Conservation (phyloP, 2,113 vertebrate species). For the Apus apus region DNA sequence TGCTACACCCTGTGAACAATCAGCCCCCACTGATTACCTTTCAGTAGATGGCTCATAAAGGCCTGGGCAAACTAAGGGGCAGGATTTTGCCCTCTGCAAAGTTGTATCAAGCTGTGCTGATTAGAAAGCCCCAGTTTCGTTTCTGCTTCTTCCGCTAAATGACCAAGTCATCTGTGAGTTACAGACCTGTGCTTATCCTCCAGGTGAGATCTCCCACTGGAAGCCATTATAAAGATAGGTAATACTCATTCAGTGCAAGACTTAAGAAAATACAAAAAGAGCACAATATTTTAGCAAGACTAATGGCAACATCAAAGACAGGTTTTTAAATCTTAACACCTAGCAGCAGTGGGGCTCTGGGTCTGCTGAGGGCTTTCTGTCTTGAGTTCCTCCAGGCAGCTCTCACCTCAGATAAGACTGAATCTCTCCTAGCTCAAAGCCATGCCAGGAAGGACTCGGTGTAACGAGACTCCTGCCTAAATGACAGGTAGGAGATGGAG, state of each 20-base stretch:
- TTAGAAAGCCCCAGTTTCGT: not conserved
- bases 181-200: fast-evolving
- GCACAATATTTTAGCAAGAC: not conserved
- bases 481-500: not conserved
- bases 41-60: not conserved
- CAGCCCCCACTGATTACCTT: not conserved
- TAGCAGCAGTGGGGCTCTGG: not conserved
- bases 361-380: not conserved
- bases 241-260: not conserved
- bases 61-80: not conserved
- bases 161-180: not conserved
- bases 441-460: fast-evolving
- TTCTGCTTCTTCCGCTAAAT: not conserved
- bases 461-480: not conserved
- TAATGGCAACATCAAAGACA: not conserved
- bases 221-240: not conserved
- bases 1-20: not conserved
- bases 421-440: not conserved
- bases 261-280: not conserved
- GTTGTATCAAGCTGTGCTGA: not conserved
- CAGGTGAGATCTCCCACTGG: not conserved
- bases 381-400: not conserved
- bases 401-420: not conserved
- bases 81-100: not conserved
- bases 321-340: not conserved